Conservation (phyloP, 2,113 vertebrate genomes). For the Halcyon senegalensis region DNA sequence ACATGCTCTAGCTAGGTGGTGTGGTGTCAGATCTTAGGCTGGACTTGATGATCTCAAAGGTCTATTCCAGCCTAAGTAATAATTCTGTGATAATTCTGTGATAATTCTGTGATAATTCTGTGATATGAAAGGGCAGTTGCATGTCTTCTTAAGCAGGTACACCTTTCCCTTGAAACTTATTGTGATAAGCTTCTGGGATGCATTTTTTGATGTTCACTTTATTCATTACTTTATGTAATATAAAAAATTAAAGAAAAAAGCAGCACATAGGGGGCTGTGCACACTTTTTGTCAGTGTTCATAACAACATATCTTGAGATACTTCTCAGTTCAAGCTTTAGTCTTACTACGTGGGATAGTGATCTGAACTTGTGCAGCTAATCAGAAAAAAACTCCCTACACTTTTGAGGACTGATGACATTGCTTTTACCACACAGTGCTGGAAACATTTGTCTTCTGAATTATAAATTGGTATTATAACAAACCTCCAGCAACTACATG, state of each 20-base stretch:
- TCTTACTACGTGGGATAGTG: background rate
- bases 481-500: background rate
- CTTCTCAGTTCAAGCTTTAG: background rate
- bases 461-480: background rate
- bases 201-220: background rate
- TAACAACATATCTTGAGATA: background rate
- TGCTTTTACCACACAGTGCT: background rate
- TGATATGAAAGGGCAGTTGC: background rate
- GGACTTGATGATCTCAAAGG: no score
- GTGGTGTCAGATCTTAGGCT: no score
- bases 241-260: background rate
- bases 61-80: no score
- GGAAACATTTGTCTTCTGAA: background rate
- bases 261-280: background rate
- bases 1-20: no score
- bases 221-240: background rate
- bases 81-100: no score
- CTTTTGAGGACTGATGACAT: background rate
- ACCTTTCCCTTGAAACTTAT: background rate
- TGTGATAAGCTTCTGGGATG: background rate
- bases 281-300: background rate
- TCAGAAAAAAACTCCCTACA: background rate
- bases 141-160: background rate
- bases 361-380: background rate
- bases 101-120: no score